These are phyloP conservation scores for Chironomus riparius DNA, from an alignment of 2,888 invertebrate species.

Conservation along the genomic window DNA sequence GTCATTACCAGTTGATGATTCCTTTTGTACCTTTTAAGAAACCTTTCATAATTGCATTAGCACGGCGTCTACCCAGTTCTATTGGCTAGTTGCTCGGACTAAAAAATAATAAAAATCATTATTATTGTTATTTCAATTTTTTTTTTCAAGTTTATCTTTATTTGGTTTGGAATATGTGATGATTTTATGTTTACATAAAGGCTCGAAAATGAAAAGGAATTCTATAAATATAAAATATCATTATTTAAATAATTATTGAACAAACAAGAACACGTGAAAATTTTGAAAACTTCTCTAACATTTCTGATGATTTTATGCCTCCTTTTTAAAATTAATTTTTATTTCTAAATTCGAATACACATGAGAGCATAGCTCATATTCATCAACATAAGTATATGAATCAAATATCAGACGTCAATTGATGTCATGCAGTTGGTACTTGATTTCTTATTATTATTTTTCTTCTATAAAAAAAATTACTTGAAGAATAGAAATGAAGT, in stretches of 20 bases:
- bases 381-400: too few species aligned
- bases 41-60: conserved; percentile 26
- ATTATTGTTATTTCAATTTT: background rate
- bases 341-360: too few species aligned
- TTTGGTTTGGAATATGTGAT: background rate
- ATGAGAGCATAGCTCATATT: too few species aligned
- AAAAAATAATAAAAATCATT: background rate
- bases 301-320: too few species aligned
- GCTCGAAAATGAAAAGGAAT: conserved; percentile 8
- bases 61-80: conserved; percentile 19
- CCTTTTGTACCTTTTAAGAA: conserved; percentile 11
- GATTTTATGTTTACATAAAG: background rate
- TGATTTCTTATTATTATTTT: too few species aligned
- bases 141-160: background rate
- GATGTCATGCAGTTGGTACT: too few species aligned
- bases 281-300: background rate
- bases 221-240: background rate
- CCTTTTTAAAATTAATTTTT: too few species aligned
- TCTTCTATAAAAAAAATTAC: too few species aligned
- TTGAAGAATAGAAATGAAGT: too few species aligned
- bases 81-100: background rate
- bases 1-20: background rate
- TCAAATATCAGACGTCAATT: too few species aligned
- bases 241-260: conserved; percentile 13
- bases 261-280: conserved; percentile 19